Percentiles rank a stretch among this genome's conserved stretches.
phyloP scores from a whole-genome alignment of 2,888 invertebrate genomes.

The Nineta flava region DNA sequence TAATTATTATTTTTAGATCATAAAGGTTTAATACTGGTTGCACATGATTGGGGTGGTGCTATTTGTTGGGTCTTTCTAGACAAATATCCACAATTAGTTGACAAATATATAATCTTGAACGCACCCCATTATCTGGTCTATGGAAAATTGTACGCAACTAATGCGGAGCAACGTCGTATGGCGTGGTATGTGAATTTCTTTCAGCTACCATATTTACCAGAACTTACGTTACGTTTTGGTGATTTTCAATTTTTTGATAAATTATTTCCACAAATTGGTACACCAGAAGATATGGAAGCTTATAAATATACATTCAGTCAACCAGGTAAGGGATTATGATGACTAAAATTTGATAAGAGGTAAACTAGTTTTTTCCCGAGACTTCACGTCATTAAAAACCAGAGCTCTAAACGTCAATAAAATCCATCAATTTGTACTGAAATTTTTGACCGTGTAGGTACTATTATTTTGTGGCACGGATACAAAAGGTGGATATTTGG shows the following conservation, averaged over 20 bases:
- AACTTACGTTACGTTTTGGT: constrained; percentile 30
- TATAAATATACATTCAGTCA: constrained; percentile 41
- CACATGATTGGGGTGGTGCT: constrained; percentile 54
- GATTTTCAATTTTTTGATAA: constrained; percentile 26
- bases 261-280: constrained; percentile 20
- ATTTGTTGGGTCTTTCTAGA: constrained; percentile 38
- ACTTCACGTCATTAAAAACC: too few relatives aligned
- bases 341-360: not conserved
- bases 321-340: constrained; percentile 17
- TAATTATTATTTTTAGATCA: constrained; percentile 28
- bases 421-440: too few relatives aligned
- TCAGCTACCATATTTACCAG: constrained; percentile 36
- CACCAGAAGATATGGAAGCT: constrained; percentile 34
- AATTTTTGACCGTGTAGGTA: too few relatives aligned
- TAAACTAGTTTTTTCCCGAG: not conserved
- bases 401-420: too few relatives aligned
- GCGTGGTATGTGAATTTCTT: constrained; percentile 33
- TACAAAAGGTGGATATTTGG: too few relatives aligned
- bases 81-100: constrained; percentile 36
- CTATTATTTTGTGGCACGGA: too few relatives aligned
- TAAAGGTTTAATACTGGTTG: constrained; percentile 36
- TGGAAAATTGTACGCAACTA: not conserved
- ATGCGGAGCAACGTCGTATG: not conserved
- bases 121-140: constrained; percentile 25
- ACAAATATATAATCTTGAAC: constrained; percentile 36